Evolutionary conservation across 2,888 invertebrate genomes (phyloP).

Genomic region (Electrophaes corylata): DNA sequence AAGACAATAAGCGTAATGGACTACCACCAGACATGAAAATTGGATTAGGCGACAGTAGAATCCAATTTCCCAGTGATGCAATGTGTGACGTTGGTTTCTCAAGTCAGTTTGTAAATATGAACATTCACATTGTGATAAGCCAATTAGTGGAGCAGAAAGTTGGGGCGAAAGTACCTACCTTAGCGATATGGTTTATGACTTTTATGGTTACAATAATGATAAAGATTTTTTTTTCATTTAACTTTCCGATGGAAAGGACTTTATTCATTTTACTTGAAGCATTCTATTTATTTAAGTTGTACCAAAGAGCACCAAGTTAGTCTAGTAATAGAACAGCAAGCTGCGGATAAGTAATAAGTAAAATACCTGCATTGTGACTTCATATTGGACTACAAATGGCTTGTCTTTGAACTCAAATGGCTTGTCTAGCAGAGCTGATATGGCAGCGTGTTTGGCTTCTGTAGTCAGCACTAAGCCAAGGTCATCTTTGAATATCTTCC

Average conservation of each 20-base stretch:
- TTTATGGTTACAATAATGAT: neutral
- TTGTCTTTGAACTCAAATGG: conserved; percentile 93
- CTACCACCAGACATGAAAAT: conserved; percentile 18
- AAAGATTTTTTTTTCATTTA: too few relatives aligned
- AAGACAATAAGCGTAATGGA: neutral
- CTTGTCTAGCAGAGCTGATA: conserved; percentile 89
- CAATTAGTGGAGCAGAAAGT: conserved; percentile 44
- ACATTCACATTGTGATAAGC: conserved; percentile 42
- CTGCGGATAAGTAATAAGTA: neutral
- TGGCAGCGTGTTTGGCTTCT: conserved; percentile 98
- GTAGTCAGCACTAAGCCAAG: conserved; percentile 95
- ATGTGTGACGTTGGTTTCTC: conserved; percentile 19
- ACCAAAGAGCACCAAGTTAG: too few relatives aligned
- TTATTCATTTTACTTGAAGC: too few relatives aligned
- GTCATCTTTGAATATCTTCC: conserved; percentile 92
- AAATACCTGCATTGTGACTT: conserved; percentile 90
- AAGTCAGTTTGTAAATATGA: conserved; percentile 2
- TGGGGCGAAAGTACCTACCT: conserved; percentile 9
- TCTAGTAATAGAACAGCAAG: neutral
- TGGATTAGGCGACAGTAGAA: conserved; percentile 30
- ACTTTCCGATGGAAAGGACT: too few relatives aligned
- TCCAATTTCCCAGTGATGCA: conserved; percentile 30
- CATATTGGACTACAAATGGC: conserved; percentile 96
- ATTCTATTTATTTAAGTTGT: too few relatives aligned
- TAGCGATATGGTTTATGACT: conserved; percentile 5